Evolutionary conservation across 2,888 invertebrate genomes (phyloP), one percentile per base, ranked within the genome.

Genomic region (Tachystola acroxantha): DNA sequence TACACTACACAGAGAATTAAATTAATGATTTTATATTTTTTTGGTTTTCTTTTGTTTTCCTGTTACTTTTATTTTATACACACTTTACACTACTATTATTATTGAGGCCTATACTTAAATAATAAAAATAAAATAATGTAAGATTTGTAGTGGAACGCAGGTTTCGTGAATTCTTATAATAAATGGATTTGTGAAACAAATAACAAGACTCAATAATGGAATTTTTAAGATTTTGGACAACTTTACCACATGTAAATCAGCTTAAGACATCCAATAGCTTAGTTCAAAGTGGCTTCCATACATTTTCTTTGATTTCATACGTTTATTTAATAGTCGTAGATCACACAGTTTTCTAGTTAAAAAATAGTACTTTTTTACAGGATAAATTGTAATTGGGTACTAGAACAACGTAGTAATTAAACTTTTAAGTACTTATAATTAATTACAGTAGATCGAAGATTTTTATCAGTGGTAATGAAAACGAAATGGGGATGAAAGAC

Each of bases 1-100:
- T 82, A 63, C 42, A 56, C 72, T 74, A 77, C 76, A 76, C 73
- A 79, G 74, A 78, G 77, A 78, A 82, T 80, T 81, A 86, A 85
- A 77, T 50, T 66, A 74, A 75, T 77, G 75, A 75, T 77, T 82
- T 71, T 60, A 50, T 63, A 65, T 63, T 63, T 54, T 53, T 61
- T 56, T 58, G 58, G 62, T 60, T 46, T 54, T 63, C n/a, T 57
- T 69, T 62, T 60, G 38, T 42, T 52, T 62, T 59, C 34, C 39
- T 52, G 54, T 57, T 39, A 43, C 49, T 53, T 59, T 50, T 43
- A 27, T 37, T 39, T 42, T 37, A 16, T 34, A 36, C 39, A 42
- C 30, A 37, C 42, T 40, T 42, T 39, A 32, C 39, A 12, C 48
- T 27, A 32, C 30, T 45, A 41, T 35, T 33, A 27, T 39, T 40